A percentile compares a stretch with the other conserved stretches of the same genome.
Conservation (phyloP, 2,113 vertebrate genomes). For the Origma solitaria region DNA sequence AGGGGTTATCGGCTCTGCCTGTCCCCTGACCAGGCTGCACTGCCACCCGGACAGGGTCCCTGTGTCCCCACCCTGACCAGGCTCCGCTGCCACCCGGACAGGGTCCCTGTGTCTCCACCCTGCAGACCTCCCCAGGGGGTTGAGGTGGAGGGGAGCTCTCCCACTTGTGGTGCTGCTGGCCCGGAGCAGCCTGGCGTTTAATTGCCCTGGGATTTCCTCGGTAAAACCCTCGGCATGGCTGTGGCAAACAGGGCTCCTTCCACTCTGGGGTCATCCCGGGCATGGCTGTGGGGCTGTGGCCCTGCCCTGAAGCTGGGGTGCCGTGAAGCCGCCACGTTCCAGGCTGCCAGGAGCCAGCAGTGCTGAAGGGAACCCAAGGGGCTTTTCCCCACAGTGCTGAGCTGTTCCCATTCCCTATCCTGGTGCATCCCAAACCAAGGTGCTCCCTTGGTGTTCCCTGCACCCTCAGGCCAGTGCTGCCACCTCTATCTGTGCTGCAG, state of each 20-base stretch:
- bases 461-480: not conserved
- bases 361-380: not conserved
- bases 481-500: not conserved
- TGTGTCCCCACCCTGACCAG: not conserved
- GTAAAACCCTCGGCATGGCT: not conserved
- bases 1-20: not conserved
- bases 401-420: not conserved
- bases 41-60: not conserved
- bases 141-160: not conserved
- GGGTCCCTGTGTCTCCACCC: not conserved
- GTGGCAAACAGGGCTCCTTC: not conserved
- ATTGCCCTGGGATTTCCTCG: not conserved
- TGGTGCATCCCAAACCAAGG: not conserved
- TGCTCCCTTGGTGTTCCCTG: not conserved
- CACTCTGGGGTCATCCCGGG: rapidly evolving
- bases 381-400: rapidly evolving
- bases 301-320: not conserved
- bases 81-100: not conserved
- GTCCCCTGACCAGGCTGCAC: not conserved
- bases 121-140: not conserved
- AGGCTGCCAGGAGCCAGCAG: not conserved
- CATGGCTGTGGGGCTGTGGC: rapidly evolving
- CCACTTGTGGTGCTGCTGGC: not conserved
- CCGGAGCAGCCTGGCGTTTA: rapidly evolving
- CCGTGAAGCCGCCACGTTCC: rapidly evolving